Evolutionary conservation across 2,888 invertebrate genomes (phyloP).

Genomic region (Macaria liturata): DNA sequence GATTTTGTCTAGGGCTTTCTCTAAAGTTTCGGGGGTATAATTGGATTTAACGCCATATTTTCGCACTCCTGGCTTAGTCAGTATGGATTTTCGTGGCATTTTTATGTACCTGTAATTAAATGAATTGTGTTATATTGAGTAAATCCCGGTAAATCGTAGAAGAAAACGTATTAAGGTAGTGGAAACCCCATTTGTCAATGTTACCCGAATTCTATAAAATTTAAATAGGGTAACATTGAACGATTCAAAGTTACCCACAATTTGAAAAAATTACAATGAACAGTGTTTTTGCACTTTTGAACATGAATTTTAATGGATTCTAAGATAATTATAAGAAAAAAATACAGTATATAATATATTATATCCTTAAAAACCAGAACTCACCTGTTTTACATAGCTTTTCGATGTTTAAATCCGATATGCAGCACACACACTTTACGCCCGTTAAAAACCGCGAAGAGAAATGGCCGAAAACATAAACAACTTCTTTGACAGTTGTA

Average conservation of each 20-base stretch:
- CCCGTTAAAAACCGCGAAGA: too few relatives aligned
- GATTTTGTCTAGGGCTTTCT: slow-evolving; percentile 6
- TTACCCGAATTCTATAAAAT: slow-evolving; percentile 1
- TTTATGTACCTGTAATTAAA: too few relatives aligned
- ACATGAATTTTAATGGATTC: too few relatives aligned
- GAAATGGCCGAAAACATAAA: too few relatives aligned
- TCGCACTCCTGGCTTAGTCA: slow-evolving; percentile 2
- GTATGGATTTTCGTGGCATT: slow-evolving; percentile 5
- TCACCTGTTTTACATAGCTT: too few relatives aligned
- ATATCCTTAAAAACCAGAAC: too few relatives aligned
- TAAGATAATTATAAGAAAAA: neutral
- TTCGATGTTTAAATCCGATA: too few relatives aligned
- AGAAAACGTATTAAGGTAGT: neutral
- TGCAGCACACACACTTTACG: too few relatives aligned
- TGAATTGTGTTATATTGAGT: neutral
- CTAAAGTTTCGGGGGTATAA: slow-evolving; percentile 4
- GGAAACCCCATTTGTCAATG: slow-evolving; percentile 3
- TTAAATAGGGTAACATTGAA: slow-evolving; percentile 6
- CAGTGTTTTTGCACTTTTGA: too few relatives aligned
- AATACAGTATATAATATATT: too few relatives aligned
- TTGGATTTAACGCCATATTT: slow-evolving; percentile 8
- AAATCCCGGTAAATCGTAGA: neutral
- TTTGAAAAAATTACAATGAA: slow-evolving; percentile 1
- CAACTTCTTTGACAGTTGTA: too few relatives aligned
- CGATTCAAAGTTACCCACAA: slow-evolving; percentile 6